These are phyloP conservation scores for Tachypleus tridentatus DNA, from an alignment of 1,140 invertebrate species.

Conservation along the genomic window DNA sequence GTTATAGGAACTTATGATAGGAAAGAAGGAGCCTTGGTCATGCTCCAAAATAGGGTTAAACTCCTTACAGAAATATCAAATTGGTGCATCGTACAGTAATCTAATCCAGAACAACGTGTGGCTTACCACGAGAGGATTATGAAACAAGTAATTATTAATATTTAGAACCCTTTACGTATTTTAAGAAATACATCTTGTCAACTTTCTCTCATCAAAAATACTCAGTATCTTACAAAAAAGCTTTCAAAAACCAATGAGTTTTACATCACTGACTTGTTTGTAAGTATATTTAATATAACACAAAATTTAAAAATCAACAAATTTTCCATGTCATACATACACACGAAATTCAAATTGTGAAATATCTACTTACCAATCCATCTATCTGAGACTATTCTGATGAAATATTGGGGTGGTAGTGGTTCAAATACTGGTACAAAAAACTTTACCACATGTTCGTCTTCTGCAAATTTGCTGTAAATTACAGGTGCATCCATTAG, in stretches of 20 bases:
- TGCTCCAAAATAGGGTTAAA: too few species aligned
- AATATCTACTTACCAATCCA: constrained; percentile 34
- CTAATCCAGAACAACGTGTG: too few species aligned
- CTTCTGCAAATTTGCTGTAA: constrained; percentile 63
- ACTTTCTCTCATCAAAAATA: not conserved
- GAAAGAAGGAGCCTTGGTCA: too few species aligned
- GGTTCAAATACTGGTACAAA: constrained; percentile 98
- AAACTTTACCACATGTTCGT: constrained; percentile 95
- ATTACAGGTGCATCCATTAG: not conserved
- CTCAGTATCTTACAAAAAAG: not conserved
- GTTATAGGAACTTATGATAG: too few species aligned
- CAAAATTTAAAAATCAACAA: constrained; percentile 1
- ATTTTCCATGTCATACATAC: not conserved
- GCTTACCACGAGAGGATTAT: too few species aligned
- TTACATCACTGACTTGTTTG: not conserved
- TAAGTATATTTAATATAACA: not conserved
- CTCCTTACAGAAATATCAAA: too few species aligned
- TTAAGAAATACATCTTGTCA: too few species aligned
- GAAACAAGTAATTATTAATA: too few species aligned
- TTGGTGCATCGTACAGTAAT: too few species aligned
- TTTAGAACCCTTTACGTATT: too few species aligned
- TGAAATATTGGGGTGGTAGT: constrained; percentile 93
- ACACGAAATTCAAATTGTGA: not conserved
- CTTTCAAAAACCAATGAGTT: not conserved
- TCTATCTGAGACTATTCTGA: constrained; percentile 51